These are phyloP conservation scores for Trochalopteron elliotii DNA, from an alignment of 2,113 vertebrate species.

Conservation along the genomic window DNA sequence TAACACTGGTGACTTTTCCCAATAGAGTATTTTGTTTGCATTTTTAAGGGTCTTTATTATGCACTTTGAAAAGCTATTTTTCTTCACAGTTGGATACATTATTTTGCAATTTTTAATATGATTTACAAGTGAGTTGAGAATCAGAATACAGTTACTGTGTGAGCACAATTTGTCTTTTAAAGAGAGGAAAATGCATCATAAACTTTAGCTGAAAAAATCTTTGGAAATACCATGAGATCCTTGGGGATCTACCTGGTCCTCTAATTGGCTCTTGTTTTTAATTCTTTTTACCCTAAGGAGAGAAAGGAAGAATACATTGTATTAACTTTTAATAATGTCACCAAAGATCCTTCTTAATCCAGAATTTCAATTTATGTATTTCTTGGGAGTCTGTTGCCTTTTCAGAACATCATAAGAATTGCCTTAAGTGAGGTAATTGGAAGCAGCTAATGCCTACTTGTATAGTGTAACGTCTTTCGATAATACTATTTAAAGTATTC, in stretches of 20 bases:
- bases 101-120: background rate
- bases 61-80: background rate
- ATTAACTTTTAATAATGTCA: constrained; percentile 9
- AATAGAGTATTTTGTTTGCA: background rate
- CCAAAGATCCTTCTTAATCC: constrained; percentile 21
- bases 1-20: background rate
- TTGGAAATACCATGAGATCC: background rate
- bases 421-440: background rate
- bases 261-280: background rate
- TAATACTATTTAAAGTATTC: constrained; percentile 5
- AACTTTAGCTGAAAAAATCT: background rate
- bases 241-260: background rate
- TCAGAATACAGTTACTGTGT: background rate
- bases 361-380: constrained; percentile 18
- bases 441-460: background rate
- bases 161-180: background rate
- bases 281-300: background rate
- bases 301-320: background rate
- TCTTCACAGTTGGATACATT: background rate
- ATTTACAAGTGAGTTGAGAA: background rate
- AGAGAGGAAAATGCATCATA: background rate
- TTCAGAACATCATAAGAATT: background rate
- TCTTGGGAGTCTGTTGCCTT: background rate
- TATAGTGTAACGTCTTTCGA: background rate
- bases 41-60: background rate